Evolutionary conservation across 2,888 invertebrate genomes (phyloP).

Genomic region (Drosophila ustulata): DNA sequence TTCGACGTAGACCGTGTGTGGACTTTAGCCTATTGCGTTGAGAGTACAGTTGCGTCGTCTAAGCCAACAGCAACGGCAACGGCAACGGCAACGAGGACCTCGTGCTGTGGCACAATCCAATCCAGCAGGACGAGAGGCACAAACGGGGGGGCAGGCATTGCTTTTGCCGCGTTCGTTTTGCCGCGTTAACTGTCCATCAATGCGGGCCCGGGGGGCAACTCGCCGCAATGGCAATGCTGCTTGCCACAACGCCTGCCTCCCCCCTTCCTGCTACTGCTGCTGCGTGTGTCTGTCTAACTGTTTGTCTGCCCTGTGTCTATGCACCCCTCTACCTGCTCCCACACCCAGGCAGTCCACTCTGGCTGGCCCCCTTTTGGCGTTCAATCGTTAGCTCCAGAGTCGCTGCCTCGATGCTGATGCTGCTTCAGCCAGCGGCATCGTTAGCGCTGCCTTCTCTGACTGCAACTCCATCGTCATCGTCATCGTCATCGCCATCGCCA

Average conservation of each 20-base stretch:
- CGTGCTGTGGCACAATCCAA: conserved; percentile 10
- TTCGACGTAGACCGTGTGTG: conserved; percentile 15
- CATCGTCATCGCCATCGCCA: neutral
- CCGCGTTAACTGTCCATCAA: conserved; percentile 81
- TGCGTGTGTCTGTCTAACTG: conserved; percentile 54
- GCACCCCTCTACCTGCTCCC: conserved; percentile 59
- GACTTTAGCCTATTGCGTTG: conserved; percentile 44
- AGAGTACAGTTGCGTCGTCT: conserved; percentile 78
- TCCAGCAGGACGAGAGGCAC: conserved; percentile 5
- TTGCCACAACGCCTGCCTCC: conserved; percentile 13
- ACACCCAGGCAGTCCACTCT: neutral
- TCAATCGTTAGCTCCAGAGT: conserved; percentile 22
- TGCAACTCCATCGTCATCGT: too few relatives aligned
- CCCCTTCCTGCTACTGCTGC: conserved; percentile 23
- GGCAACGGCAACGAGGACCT: conserved; percentile 43
- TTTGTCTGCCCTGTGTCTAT: conserved; percentile 50
- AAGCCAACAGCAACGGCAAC: conserved; percentile 62
- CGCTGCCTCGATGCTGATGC: neutral
- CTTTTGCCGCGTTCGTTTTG: conserved; percentile 81
- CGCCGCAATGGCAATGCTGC: conserved; percentile 13
- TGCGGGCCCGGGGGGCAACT: conserved; percentile 61
- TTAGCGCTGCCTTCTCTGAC: conserved; percentile 49
- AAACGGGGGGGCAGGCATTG: conserved; percentile 8
- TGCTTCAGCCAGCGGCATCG: conserved; percentile 66
- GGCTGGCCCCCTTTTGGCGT: conserved; percentile 1